These are phyloP conservation scores for Enteromius paludinosus DNA, from an alignment of 2,797 vertebrate genomes.

Conservation along the genomic window DNA sequence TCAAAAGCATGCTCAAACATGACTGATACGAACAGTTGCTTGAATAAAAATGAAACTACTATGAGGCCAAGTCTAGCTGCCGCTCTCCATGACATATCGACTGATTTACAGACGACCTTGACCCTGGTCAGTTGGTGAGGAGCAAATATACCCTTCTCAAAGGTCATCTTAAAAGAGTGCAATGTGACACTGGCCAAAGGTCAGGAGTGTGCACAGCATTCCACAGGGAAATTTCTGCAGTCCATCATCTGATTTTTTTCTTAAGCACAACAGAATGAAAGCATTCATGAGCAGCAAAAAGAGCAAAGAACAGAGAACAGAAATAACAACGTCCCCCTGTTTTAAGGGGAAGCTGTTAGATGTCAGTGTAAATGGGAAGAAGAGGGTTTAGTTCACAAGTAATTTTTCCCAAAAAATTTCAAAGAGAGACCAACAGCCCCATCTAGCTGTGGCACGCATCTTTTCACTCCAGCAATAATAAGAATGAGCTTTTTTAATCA, in stretches of 20 bases:
- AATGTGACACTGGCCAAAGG: slow-evolving; percentile 65
- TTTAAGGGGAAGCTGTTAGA: slow-evolving; percentile 54
- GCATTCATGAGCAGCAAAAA: slow-evolving; percentile 66
- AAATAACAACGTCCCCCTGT: slow-evolving; percentile 68
- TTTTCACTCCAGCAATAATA: not conserved
- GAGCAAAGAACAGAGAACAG: slow-evolving; percentile 62
- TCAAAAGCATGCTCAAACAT: slow-evolving; percentile 35
- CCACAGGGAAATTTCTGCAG: slow-evolving; percentile 64
- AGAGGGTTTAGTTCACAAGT: slow-evolving; percentile 60
- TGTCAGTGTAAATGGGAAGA: slow-evolving; percentile 58
- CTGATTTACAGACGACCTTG: slow-evolving; percentile 61
- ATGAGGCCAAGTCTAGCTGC: slow-evolving; percentile 29
- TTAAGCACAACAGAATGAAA: slow-evolving; percentile 56
- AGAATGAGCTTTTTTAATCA: not conserved
- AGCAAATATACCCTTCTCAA: slow-evolving; percentile 57
- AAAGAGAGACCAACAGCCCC: slow-evolving; percentile 30
- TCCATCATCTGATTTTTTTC: slow-evolving; percentile 56
- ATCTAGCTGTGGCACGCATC: slow-evolving; percentile 14
- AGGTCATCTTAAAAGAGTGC: slow-evolving; percentile 62
- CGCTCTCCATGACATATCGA: slow-evolving; percentile 43
- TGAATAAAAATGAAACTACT: slow-evolving; percentile 28
- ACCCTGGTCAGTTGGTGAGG: slow-evolving; percentile 55
- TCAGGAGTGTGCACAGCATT: slow-evolving; percentile 64
- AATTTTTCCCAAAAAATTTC: slow-evolving; percentile 36
- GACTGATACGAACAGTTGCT: slow-evolving; percentile 40